Percentiles rank a stretch among this genome's conserved stretches.
These are phyloP conservation scores for Turdus rufiventris DNA, from an alignment of 2,113 vertebrate species.

Conservation along the genomic window DNA sequence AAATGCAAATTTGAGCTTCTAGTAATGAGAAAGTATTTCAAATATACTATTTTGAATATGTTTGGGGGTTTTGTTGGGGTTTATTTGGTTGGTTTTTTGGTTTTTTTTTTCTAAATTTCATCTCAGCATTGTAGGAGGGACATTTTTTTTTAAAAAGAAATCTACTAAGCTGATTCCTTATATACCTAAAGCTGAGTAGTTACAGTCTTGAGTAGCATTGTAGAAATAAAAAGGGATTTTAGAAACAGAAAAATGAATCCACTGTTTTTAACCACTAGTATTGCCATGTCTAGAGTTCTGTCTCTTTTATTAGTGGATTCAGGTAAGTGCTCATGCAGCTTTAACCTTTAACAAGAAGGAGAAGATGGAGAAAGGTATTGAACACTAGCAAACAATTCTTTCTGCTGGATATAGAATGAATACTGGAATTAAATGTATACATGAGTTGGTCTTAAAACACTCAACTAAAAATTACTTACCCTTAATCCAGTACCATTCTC, in stretches of 20 bases:
- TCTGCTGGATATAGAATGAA: neutral
- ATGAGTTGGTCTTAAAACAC: neutral
- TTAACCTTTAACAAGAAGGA: neutral
- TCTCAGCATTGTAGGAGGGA: neutral
- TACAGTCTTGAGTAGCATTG: neutral
- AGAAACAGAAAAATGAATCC: neutral
- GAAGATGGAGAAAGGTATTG: neutral
- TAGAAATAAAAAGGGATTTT: neutral
- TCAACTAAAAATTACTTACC: neutral
- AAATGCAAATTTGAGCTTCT: neutral
- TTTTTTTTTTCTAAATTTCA: neutral
- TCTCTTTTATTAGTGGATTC: neutral
- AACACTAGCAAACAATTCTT: neutral
- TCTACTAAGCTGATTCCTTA: neutral
- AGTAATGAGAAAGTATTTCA: neutral
- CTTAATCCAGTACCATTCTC: neutral
- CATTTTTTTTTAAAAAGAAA: neutral
- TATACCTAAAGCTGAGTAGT: neutral
- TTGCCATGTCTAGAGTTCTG: neutral
- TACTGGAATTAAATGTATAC: neutral
- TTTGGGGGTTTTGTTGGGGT: neutral
- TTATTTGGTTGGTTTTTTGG: neutral
- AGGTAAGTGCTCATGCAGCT: neutral
- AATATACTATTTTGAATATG: neutral
- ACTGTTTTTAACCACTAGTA: neutral